These are phyloP conservation scores for Gymnothorax javanicus DNA, from an alignment of 2,797 vertebrate genomes.

Conservation along the genomic window DNA sequence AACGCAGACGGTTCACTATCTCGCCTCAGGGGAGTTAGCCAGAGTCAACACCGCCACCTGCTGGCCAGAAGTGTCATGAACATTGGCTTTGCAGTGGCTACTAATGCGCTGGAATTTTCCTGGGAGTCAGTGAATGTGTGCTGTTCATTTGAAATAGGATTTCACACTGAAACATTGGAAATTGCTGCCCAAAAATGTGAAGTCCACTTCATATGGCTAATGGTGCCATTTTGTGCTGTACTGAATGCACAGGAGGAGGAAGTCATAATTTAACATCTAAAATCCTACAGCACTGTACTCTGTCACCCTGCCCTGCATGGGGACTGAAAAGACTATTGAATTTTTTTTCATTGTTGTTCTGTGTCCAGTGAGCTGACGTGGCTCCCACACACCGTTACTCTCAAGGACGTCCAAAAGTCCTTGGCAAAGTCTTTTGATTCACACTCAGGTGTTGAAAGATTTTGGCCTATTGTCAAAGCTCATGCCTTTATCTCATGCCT, in stretches of 20 bases:
- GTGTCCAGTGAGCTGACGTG: background rate
- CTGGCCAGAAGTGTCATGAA: slow-evolving; percentile 13
- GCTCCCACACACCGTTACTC: background rate
- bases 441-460: background rate
- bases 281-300: background rate
- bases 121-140: too few species aligned
- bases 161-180: background rate
- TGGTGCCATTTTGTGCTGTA: background rate
- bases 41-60: slow-evolving; percentile 32
- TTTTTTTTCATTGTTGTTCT: background rate
- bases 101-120: background rate
- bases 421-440: background rate
- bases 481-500: background rate
- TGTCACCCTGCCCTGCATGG: background rate
- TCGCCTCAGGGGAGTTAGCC: background rate
- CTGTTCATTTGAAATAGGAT: background rate
- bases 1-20: background rate
- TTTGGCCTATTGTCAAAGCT: background rate
- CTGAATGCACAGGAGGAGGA: background rate
- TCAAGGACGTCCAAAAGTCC: background rate
- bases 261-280: background rate
- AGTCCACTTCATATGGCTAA: background rate
- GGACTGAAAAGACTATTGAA: background rate
- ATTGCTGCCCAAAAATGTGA: background rate
- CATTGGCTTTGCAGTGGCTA: background rate